Conservation (phyloP, 2,888 invertebrate genomes). For the Drosophila leonis region DNA sequence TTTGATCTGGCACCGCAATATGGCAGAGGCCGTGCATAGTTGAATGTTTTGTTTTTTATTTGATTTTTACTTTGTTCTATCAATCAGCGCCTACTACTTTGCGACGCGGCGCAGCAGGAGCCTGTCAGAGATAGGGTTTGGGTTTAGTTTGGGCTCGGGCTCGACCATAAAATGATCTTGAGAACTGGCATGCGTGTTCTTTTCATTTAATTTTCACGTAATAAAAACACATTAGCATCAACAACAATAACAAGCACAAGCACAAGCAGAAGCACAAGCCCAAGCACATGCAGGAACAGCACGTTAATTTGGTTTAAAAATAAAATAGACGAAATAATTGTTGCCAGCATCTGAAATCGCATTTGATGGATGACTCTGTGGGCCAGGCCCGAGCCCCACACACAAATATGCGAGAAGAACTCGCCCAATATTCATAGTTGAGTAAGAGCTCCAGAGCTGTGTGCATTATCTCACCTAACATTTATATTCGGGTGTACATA, state of each 20-base stretch:
- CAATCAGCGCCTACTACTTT: conserved; percentile 79
- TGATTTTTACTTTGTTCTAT: conserved; percentile 82
- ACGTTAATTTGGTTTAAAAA: conserved; percentile 73
- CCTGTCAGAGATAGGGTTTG: conserved; percentile 50
- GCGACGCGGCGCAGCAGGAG: conserved; percentile 67
- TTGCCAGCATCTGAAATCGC: conserved; percentile 60
- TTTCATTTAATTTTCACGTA: conserved; percentile 63
- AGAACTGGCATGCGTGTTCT: conserved; percentile 51
- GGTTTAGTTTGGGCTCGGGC: conserved; percentile 18
- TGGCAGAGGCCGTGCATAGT: conserved; percentile 57
- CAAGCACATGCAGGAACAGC: conserved; percentile 47
- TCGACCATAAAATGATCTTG: conserved; percentile 65
- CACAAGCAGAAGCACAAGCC: conserved; percentile 50
- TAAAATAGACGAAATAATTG: conserved; percentile 81
- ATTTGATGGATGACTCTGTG: conserved; percentile 71
- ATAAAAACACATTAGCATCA: conserved; percentile 78
- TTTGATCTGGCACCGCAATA: conserved; percentile 79
- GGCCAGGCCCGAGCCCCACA: conserved; percentile 1
- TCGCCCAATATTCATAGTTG: conserved; percentile 25
- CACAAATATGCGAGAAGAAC: conserved; percentile 30
- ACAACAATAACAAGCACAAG: conserved; percentile 50
- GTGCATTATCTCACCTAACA: conserved; percentile 45
- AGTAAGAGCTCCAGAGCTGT: conserved; percentile 56
- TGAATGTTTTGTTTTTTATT: conserved; percentile 81
- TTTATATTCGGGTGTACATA: conserved; percentile 38